These are phyloP conservation scores for Nesidiocoris tenuis DNA, from an alignment of 2,888 invertebrate genomes.

Conservation along the genomic window DNA sequence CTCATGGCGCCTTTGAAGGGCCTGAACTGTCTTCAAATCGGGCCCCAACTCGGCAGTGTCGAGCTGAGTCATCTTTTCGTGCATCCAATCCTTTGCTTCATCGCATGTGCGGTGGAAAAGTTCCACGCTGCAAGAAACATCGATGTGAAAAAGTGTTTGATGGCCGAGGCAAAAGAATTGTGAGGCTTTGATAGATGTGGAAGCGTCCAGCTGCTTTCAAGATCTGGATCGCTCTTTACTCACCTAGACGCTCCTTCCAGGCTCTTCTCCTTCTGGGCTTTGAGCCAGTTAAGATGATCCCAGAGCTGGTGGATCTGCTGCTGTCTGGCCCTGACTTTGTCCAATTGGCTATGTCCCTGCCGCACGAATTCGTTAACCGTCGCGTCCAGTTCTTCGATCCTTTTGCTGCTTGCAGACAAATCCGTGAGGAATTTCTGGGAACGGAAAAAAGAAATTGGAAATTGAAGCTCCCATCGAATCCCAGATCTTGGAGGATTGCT, in stretches of 20 bases:
- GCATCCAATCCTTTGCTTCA: slow-evolving; percentile 96
- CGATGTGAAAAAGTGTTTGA: no score
- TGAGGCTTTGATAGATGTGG: neutral
- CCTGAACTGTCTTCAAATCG: slow-evolving; percentile 87
- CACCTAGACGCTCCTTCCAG: slow-evolving; percentile 84
- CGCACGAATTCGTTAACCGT: slow-evolving; percentile 82
- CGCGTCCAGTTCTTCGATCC: slow-evolving; percentile 84
- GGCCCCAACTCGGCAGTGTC: slow-evolving; percentile 75
- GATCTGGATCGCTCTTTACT: neutral
- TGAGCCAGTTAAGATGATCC: slow-evolving; percentile 81
- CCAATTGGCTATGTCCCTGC: slow-evolving; percentile 82
- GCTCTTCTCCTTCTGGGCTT: slow-evolving; percentile 86
- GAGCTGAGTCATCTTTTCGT: slow-evolving; percentile 88
- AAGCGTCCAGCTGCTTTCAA: neutral
- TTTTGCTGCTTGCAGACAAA: slow-evolving; percentile 87
- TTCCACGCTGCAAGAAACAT: slow-evolving; percentile 73
- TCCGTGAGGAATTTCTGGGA: slow-evolving; percentile 88
- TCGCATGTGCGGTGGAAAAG: slow-evolving; percentile 94
- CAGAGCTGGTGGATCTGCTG: slow-evolving; percentile 86
- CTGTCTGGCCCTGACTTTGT: slow-evolving; percentile 72
- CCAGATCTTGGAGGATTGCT: neutral
- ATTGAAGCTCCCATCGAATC: neutral
- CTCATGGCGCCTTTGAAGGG: slow-evolving; percentile 86
- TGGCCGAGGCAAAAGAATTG: neutral
- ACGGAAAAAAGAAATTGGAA: slow-evolving; percentile 37